These are phyloP conservation scores for Hystrix brachyura DNA, from an alignment of 2,113 vertebrate genomes.

Conservation along the genomic window DNA sequence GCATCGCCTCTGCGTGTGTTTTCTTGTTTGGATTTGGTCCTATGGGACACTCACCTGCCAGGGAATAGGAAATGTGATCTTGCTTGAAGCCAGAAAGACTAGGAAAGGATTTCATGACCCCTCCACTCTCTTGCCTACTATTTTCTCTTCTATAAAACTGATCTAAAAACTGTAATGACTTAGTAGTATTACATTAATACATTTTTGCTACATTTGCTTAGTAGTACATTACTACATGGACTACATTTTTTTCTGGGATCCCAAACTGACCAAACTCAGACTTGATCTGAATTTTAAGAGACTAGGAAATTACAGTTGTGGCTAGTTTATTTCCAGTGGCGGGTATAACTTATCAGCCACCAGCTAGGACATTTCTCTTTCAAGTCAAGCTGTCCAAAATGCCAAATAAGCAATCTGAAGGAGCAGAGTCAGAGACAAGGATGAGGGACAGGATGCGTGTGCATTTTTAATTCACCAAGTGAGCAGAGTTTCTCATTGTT, in stretches of 20 bases:
- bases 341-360: neutral
- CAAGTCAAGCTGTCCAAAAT: neutral
- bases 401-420: neutral
- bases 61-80: neutral
- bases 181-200: neutral
- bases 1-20: neutral
- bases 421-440: neutral
- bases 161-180: neutral
- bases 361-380: neutral
- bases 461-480: no score
- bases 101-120: neutral
- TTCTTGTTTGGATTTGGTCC: neutral
- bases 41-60: neutral
- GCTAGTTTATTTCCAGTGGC: neutral
- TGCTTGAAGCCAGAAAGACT: neutral
- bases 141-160: neutral
- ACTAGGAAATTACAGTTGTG: neutral
- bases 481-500: neutral
- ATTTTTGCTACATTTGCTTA: no score
- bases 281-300: slow-evolving; percentile 8
- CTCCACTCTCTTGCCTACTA: neutral
- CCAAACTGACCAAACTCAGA: neutral
- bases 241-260: neutral
- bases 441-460: neutral
- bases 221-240: neutral